Conservation (phyloP, 2,797 vertebrate genomes). For the Parotocinclus haroldoi region DNA sequence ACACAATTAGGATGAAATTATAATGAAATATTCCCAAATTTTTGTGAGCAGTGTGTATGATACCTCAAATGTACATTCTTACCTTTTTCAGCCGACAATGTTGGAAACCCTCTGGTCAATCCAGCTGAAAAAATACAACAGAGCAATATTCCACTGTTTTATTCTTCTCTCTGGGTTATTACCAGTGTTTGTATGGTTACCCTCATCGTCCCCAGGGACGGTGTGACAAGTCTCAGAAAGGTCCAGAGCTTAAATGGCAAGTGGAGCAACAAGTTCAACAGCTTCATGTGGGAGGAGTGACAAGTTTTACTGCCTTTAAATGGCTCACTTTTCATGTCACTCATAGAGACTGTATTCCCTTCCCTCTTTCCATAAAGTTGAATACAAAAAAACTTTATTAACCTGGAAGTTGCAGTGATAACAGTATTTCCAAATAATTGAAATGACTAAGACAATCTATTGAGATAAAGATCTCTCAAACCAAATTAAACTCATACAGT, state of each 20-base stretch:
- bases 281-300: conserved; percentile 25
- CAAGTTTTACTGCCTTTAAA: conserved; percentile 7
- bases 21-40: not conserved
- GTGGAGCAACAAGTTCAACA: conserved; percentile 3
- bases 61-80: not conserved
- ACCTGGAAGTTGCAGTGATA: no score
- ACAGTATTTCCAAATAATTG: no score
- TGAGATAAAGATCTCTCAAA: no score
- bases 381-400: no score
- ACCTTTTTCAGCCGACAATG: conserved; percentile 5
- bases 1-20: no score
- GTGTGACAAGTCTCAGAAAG: not conserved
- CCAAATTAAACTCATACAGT: no score
- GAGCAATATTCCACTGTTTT: not conserved
- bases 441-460: no score
- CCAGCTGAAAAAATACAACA: not conserved
- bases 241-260: conserved; percentile 1
- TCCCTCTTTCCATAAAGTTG: no score
- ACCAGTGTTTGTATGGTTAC: not conserved
- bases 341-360: no score
- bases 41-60: not conserved
- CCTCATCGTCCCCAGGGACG: not conserved
- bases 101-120: not conserved
- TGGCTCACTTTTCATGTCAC: no score
- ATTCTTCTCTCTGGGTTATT: not conserved